These are phyloP conservation scores for Phenganax subtilis DNA, from an alignment of 92 coral and sea anemone genomes.

Conservation along the genomic window DNA sequence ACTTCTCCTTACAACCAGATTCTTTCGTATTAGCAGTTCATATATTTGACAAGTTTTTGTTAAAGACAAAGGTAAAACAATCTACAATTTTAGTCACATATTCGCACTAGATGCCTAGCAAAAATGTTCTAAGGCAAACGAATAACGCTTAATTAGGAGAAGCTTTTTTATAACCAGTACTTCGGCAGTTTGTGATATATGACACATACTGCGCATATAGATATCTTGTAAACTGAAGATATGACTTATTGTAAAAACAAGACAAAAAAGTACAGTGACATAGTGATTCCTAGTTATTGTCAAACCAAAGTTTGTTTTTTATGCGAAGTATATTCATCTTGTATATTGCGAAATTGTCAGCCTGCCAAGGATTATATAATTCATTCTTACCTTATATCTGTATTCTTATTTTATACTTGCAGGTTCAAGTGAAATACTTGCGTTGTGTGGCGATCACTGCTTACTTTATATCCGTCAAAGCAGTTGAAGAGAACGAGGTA, in stretches of 20 bases:
- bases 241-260: too few species aligned
- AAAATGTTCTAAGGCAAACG: too few species aligned
- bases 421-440: constrained; percentile 32
- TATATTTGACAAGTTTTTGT: constrained; percentile 65
- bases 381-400: background rate
- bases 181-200: too few species aligned
- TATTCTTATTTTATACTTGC: background rate
- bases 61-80: constrained; percentile 58
- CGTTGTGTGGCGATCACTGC: constrained; percentile 39
- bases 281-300: too few species aligned
- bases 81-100: background rate
- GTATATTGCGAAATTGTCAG: too few species aligned
- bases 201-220: too few species aligned
- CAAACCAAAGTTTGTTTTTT: too few species aligned
- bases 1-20: constrained; percentile 68
- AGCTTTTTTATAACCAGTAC: too few species aligned
- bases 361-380: background rate
- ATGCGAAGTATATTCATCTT: too few species aligned
- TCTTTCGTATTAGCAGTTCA: constrained; percentile 67
- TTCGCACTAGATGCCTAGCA: background rate
- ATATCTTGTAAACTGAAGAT: too few species aligned
- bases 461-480: constrained; percentile 30
- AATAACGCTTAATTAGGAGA: too few species aligned
- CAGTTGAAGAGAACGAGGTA: constrained; percentile 41
- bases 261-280: too few species aligned